Evolutionary conservation across 2,113 vertebrate genomes (phyloP), one percentile per base, ranked within the genome.

Genomic region (Dendrocopos noguchii): DNA sequence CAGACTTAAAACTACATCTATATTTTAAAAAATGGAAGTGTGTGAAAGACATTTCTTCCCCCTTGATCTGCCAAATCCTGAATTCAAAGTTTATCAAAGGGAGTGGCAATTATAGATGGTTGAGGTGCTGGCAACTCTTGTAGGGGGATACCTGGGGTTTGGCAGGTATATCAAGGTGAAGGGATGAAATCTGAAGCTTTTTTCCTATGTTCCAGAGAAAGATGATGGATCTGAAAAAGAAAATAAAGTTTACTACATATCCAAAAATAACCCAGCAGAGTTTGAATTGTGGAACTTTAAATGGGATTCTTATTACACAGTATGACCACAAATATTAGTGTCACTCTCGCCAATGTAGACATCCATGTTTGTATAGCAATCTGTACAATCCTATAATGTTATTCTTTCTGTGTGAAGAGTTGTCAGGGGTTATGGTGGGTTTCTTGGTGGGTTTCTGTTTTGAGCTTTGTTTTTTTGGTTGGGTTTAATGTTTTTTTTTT

Each of bases 191-290:
- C 29, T 78, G 89, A 94, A 91, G 27, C 87, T 86, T 92, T 57
- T 94, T 83, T 39, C 10, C 84, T 91, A 16, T 95, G 73, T 91
- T 93, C 94, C 93, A 90, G 80, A 92, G 81, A 91, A 91, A 94
- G 89, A 85, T 89, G 82, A 94, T 96, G 73, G 57, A 91, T 96
- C 85, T 94, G 84, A 91, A 92, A 94, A 95, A 91, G 89, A 96
- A 92, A 95, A 90, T 80, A 94, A 92, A 86, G 21, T 57, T 88
- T 94, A 92, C 65, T 92, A 65, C 80, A 63, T 91, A 88, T 94
- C 79, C 87, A 96, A 91, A 96, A 96, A 96, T 95, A 95, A 91
- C 82, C 50, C 47, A 50, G 44, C 75, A 42, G 60, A 85, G n/a
- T 91, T 81, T 87, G 91, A 94, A 78, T 91, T 90, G 55, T 96